Evolutionary conservation across 2,797 vertebrate species (phyloP), one percentile per base, ranked within the genome.

Genomic region (Selene dorsalis): DNA sequence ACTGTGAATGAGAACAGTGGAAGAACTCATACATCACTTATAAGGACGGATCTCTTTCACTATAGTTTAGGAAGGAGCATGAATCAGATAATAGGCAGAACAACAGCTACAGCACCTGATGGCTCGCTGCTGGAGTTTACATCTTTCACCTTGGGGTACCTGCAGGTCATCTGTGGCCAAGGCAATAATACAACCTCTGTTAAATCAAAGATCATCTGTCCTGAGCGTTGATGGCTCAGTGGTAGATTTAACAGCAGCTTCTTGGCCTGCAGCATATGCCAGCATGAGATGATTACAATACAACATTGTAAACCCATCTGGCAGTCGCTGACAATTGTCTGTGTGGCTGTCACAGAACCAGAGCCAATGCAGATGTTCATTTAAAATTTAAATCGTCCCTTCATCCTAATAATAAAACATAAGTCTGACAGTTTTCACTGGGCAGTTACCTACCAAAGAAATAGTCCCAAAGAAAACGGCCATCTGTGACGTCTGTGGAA

Each of bases 31-130:
- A 56, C 45, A 58, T 75, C 72, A 73, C 48, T 28, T 11, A 38
- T 52, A 61, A 20, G 50, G 57, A 58, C 48, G n/a, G 26, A 66
- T 52, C 39, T 50, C 22, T 50, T 20, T 58, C 59, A 62, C 26
- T 18, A 6, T 26, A 17, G 30, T 65, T 43, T 10, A 52, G 12
- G 56, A 61, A 52, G 12, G 56, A 61, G 53, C 13, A 45, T 66
- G 17, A 22, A 39, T 22, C 4, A 16, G 22, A 72, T 18, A 22
- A 78, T 17, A 4, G 16, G 53, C 45, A 30, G 39, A 77, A 74
- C 62, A 84, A 76, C 22, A 79, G 72, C 61, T 78, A 64, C 58
- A 59, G 70, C 57, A 9, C 75, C 48, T 10, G 47, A 48, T 48
- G 7, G 47, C 47, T 48, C 47, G 9, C 32, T 35, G 10, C n/a